These are phyloP conservation scores for Linepithema humile DNA, from an alignment of 1,140 invertebrate genomes.

Conservation along the genomic window DNA sequence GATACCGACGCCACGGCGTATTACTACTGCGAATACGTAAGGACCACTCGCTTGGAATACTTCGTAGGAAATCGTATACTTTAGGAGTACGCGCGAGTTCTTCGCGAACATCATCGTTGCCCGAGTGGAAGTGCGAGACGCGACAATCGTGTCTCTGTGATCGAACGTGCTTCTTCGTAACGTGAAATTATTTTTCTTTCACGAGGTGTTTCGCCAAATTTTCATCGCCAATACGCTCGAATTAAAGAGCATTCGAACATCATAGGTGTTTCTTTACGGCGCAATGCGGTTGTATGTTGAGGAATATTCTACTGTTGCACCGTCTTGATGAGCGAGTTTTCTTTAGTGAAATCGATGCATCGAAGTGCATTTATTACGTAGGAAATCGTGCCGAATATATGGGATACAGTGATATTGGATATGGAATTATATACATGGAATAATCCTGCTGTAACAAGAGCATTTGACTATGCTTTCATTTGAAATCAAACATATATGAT, in stretches of 20 bases:
- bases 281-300: neutral
- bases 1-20: constrained; percentile 81
- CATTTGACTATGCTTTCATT: neutral
- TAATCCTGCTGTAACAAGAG: neutral
- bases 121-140: neutral
- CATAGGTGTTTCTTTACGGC: neutral
- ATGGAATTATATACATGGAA: neutral
- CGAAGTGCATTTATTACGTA: neutral
- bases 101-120: constrained; percentile 17
- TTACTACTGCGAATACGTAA: constrained; percentile 84
- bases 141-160: neutral
- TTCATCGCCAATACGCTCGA: neutral
- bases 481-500: neutral
- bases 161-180: neutral
- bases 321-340: neutral
- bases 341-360: neutral
- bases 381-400: neutral
- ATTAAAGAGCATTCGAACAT: too few species aligned
- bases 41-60: constrained; percentile 36
- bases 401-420: neutral
- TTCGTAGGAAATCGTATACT: constrained; percentile 3
- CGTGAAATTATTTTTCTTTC: neutral
- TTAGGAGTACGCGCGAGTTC: neutral
- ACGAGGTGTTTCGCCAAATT: neutral
- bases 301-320: neutral